Percentiles rank a stretch among this genome's conserved stretches.
Conservation (phyloP, 2,888 invertebrate genomes). For the Tortricodes alternella region DNA sequence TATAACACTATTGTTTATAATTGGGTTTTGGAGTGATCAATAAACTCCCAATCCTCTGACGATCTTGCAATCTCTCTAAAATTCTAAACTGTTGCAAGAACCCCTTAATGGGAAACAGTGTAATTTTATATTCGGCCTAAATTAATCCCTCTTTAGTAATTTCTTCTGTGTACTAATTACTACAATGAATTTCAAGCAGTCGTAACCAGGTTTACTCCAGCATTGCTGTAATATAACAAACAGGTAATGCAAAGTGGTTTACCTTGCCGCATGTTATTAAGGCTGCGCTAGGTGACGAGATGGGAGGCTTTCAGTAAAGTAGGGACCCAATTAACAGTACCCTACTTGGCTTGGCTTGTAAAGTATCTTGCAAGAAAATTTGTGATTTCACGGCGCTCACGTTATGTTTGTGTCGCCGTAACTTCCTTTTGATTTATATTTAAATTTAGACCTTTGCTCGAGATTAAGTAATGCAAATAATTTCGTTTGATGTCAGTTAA, state of each 20-base stretch:
- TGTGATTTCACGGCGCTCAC: background rate
- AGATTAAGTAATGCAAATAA: no score
- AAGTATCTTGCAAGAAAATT: slow-evolving; percentile 2
- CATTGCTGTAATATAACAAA: slow-evolving; percentile 3
- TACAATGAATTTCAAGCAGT: background rate
- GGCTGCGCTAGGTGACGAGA: slow-evolving; percentile 21
- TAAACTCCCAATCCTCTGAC: no score
- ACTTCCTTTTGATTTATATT: background rate
- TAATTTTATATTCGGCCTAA: no score
- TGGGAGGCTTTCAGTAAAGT: slow-evolving; percentile 6
- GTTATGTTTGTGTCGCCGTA: background rate
- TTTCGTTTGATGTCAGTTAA: no score
- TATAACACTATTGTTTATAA: no score
- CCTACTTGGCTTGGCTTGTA: slow-evolving; percentile 4
- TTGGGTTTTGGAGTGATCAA: no score
- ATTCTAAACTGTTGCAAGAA: no score
- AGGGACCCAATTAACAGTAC: slow-evolving; percentile 14
- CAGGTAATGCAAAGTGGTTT: slow-evolving; percentile 24
- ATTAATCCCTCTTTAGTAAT: no score
- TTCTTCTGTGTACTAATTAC: background rate
- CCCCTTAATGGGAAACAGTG: no score
- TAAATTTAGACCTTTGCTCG: background rate
- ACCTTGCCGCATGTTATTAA: slow-evolving; percentile 23
- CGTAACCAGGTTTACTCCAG: background rate
- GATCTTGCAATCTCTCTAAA: no score